Percentiles rank a stretch among this genome's conserved stretches.
phyloP scores from a whole-genome alignment of 2,113 vertebrate genomes.

The Phodopus roborovskii region DNA sequence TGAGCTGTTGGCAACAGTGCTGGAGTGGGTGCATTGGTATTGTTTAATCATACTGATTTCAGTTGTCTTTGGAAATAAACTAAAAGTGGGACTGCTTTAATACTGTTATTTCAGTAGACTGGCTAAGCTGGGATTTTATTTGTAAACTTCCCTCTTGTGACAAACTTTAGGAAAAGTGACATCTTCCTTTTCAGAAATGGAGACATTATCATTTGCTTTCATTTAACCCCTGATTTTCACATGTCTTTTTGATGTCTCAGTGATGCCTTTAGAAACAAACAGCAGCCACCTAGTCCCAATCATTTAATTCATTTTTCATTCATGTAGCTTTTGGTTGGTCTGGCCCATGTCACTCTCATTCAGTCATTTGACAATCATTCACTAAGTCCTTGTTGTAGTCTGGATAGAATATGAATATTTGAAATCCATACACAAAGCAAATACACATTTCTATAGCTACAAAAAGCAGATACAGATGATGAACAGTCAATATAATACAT shows the following conservation, averaged over 20 bases:
- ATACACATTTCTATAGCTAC: neutral
- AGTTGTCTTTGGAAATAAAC: neutral
- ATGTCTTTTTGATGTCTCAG: neutral
- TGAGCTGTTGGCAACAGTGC: too few relatives aligned
- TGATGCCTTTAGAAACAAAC: neutral
- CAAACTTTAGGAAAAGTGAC: neutral
- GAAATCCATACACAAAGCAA: neutral
- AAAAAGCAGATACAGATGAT: neutral
- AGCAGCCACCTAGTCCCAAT: neutral
- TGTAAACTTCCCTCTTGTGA: neutral
- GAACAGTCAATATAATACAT: neutral
- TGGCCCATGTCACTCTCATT: neutral
- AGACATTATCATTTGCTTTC: neutral
- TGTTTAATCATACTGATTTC: neutral
- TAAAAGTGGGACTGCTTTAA: neutral
- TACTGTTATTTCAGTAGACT: neutral
- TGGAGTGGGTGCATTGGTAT: fast-evolving
- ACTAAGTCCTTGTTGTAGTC: neutral
- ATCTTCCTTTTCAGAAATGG: neutral
- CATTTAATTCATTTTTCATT: neutral
- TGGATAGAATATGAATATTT: neutral
- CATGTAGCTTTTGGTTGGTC: neutral
- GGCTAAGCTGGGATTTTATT: neutral
- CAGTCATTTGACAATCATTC: neutral
- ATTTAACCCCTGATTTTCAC: neutral